phyloP scores from a whole-genome alignment of 2,113 vertebrate species.

The Chionomys nivalis region DNA sequence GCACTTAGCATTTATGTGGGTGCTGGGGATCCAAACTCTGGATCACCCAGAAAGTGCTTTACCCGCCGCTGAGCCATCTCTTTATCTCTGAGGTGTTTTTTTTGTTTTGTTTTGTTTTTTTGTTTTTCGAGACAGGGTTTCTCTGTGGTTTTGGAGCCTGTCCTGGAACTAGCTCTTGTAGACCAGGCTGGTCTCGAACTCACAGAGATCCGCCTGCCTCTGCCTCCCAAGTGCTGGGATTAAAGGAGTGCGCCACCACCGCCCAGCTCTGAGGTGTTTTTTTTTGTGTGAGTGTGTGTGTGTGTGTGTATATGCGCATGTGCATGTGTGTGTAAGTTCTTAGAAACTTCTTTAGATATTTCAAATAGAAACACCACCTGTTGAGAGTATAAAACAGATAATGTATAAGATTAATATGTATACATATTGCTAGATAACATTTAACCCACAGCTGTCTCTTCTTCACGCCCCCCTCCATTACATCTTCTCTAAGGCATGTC shows the following conservation, averaged over 20 bases:
- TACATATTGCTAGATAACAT: not conserved
- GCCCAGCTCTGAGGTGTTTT: too few relatives aligned
- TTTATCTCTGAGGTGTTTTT: not conserved
- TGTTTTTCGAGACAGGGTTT: too few relatives aligned
- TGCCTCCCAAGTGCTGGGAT: too few relatives aligned
- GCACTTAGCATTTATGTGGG: not conserved
- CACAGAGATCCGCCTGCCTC: too few relatives aligned
- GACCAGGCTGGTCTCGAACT: too few relatives aligned
- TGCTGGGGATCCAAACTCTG: not conserved
- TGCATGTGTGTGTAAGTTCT: slow-evolving; percentile 18
- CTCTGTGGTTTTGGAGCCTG: too few relatives aligned
- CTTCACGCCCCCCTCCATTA: not conserved
- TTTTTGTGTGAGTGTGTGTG: too few relatives aligned
- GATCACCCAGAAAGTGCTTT: not conserved
- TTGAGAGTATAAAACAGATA: not conserved
- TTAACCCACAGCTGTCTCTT: not conserved
- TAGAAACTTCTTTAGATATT: not conserved
- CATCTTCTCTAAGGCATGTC: not conserved
- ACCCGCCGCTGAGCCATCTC: not conserved
- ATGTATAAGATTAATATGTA: not conserved
- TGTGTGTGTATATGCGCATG: not conserved
- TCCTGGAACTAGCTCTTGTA: too few relatives aligned
- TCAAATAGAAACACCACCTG: slow-evolving; percentile 1
- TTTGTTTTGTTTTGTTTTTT: too few relatives aligned
- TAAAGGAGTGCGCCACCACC: too few relatives aligned